Evolutionary conservation across 2,888 invertebrate species (phyloP), one percentile per base, ranked within the genome.

Genomic region (Monoplex corrugatus): DNA sequence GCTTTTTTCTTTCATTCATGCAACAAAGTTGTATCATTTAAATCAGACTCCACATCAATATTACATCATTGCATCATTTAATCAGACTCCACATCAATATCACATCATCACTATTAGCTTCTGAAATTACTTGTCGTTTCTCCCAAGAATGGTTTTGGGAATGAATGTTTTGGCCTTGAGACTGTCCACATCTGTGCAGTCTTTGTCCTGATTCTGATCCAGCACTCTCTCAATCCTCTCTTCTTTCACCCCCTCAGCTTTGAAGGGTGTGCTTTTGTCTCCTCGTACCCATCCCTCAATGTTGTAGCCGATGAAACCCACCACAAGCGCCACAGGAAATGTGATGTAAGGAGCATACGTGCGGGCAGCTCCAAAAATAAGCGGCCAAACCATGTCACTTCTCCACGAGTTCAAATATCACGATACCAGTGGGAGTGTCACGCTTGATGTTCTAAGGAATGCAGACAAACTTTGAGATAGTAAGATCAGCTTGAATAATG

Each of bases 271-370:
- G 86, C 95, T 95, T 96, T 97, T 95, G 89, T 96, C 94, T 32
- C 93, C 92, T 75, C 96, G 94, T 2, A 96, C 87, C 40, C 94
- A 90, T 86, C 95, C 95, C 96, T 99, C 98, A 91, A 98, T 92
- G 93, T 98, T 98, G 95, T 99, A 99, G 44, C 99, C 99, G 93
- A 98, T 96, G 88, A 98, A 97, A 6, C 98, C 99, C 44, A 98
- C 97, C 0, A 98, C 96, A 0, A 97, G 98, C 0, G 98, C 98
- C 91, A 98, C 97, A 0, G 99, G 99, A 78, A 98, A 96, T 0
- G 98, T 98, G 63, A 98, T 96, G 92, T 97, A 97, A 0, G 98
- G 98, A 0, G 98, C 98, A 95, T 98, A 98, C 2, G 97, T 96
- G 87, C 98, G 96, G 40, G 98, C 93, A 87, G 97, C 96, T 89